Base-by-base conservation (phyloP, 1,140 invertebrate genomes). In the Drosophila seguyi region DNA sequence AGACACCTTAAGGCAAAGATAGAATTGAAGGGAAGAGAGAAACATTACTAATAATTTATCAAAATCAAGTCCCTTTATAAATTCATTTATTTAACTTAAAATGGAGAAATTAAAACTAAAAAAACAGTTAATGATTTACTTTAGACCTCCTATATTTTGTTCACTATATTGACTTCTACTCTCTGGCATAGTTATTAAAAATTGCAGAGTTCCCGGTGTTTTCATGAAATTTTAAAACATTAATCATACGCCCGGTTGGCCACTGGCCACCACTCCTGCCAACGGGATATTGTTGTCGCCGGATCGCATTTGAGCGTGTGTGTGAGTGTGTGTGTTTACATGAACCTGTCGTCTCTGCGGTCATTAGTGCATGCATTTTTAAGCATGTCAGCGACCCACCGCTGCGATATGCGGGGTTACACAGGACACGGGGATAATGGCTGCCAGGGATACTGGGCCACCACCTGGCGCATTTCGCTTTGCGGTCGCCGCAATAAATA, bases 291-390 rank as follows among this genome's bases (percentile, higher is more conserved):
- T 44, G 41, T 22, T 60, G 65, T 48, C 45, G 34, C 65, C 47
- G 50, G 66, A 58, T 20, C 34, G 38, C 25, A 47, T 20, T 34
- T 27, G n/a, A n/a, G n/a, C n/a, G n/a, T n/a, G n/a, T n/a, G 25
- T 34, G 41, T 71, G 63, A 47, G 20, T 22, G 41, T 69, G 63
- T 71, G 22, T 47, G 63, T 68, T 68, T 71, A 69, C 63, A 57
- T 56, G 48, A 45, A 57, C 65, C 68, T 34, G 66, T 72, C 68
- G 66, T 71, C 53, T 31, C 50, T 72, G 68, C 42, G 68, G 66
- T 72, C 68, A 72, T 72, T 72, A 72, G 66, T 58, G 68, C 52
- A 72, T 72, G 66, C 66, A 72, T 71, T 72, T 72, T 72, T 48
- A 72, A 72, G 68, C 52, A 72, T 27, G 68, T 47, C 47, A 34